These are phyloP conservation scores for Drosophila testacea DNA, from an alignment of 2,888 invertebrate genomes.

Conservation along the genomic window DNA sequence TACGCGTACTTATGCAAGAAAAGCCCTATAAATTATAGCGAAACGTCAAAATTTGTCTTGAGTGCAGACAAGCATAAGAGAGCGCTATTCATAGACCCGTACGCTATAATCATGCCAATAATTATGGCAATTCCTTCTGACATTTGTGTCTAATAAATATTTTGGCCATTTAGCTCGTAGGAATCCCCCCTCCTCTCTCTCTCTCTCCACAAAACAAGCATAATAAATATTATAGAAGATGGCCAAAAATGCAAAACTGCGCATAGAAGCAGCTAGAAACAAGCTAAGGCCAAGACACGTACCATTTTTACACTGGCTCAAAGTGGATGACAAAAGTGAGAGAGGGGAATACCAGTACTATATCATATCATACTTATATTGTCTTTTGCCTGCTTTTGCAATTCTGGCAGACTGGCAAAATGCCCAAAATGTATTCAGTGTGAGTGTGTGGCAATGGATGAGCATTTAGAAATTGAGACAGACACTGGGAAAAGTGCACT, in stretches of 20 bases:
- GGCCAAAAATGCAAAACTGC: constrained; percentile 47
- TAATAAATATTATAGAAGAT: constrained; percentile 58
- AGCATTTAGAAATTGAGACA: constrained; percentile 41
- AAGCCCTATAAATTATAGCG: constrained; percentile 60
- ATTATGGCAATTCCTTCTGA: constrained; percentile 72
- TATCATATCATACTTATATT: constrained; percentile 50
- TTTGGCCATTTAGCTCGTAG: constrained; percentile 45
- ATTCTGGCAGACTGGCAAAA: constrained; percentile 58
- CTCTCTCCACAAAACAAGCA: constrained; percentile 33
- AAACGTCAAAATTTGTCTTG: constrained; percentile 57
- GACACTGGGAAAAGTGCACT: constrained; percentile 33
- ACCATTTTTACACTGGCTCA: constrained; percentile 19
- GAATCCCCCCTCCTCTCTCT: too few relatives aligned
- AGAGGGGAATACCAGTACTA: background rate
- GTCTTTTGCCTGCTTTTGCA: constrained; percentile 43
- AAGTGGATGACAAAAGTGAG: background rate
- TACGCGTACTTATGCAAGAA: constrained; percentile 14
- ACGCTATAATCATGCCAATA: constrained; percentile 66
- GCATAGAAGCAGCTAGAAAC: constrained; percentile 29
- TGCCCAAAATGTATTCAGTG: constrained; percentile 47
- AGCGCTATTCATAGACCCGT: constrained; percentile 47
- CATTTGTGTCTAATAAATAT: constrained; percentile 69
- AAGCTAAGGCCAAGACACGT: constrained; percentile 24
- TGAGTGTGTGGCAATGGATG: constrained; percentile 49
- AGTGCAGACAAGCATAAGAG: constrained; percentile 66